Evolutionary conservation across 2,888 invertebrate genomes (phyloP), one percentile per base, ranked within the genome.

Genomic region (Coelopa pilipes): DNA sequence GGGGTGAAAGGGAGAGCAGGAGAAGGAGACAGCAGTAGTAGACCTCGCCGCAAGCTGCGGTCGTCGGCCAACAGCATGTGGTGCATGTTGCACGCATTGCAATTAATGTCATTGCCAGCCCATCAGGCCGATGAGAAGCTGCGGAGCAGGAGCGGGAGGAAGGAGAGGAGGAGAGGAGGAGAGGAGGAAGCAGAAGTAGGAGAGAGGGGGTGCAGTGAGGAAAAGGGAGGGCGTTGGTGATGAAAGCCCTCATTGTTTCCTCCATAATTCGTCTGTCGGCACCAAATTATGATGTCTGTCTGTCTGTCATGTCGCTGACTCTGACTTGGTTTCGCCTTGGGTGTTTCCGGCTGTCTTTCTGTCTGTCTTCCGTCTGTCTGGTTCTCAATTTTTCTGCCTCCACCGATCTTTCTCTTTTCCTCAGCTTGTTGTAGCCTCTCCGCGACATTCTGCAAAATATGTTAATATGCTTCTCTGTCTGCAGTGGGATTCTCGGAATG

Each of bases 31-130:
- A n/a, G n/a, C n/a, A n/a, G n/a, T 2, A 34, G 34, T 7, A 34
- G 19, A 24, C 57, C 15, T 17, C 21, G 57, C 57, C 34, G 7
- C 34, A 34, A 34, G n/a, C 7, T 34, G 34, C 24, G 57, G 7
- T 59, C 74, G 74, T 60, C 60, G 72, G 45, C 60, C 65, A 69
- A 55, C 60, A 47, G 45, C 50, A 74, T 65, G 73, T 74, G 75
- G 57, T 63, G 57, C 70, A 68, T 70, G 77, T 76, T 75, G 76
- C 78, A 78, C 74, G 70, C 75, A 75, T 76, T 76, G 77, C 78
- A 76, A 75, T 75, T 73, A 63, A 75, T 78, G 74, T 76, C 71
- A 55, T 53, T 65, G 63, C 63, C 65, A 71, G 55, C 55, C 34
- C n/a, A 67, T 19, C 34, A 34, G 45, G 53, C 17, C 3, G 53